These are phyloP conservation scores for Ceratina calcarata DNA, from an alignment of 1,140 invertebrate genomes.

Conservation along the genomic window DNA sequence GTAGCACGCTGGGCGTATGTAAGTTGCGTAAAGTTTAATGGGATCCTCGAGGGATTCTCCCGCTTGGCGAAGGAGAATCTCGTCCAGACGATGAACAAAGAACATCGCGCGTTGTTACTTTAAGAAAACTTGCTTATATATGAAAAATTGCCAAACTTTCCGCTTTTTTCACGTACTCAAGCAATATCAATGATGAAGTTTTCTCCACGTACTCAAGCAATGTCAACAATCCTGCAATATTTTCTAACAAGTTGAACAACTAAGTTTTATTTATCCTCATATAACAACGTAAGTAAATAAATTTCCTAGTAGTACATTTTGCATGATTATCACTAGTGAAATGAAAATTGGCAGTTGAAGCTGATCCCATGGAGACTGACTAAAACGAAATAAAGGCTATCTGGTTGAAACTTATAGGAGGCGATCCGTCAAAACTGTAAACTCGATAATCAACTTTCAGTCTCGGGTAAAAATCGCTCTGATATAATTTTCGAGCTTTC, in stretches of 20 bases:
- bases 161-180: no score
- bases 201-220: no score
- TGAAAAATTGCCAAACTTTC: no score
- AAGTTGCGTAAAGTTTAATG: constrained; percentile 10
- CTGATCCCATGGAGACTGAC: constrained; percentile 17
- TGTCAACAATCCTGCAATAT: no score
- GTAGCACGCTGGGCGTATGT: background rate
- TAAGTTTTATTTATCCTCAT: no score
- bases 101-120: constrained; percentile 27
- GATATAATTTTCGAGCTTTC: background rate
- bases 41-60: background rate
- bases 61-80: background rate
- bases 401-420: constrained; percentile 20
- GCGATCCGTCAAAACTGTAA: constrained; percentile 40
- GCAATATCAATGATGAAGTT: no score
- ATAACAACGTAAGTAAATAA: no score
- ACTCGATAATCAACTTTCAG: constrained; percentile 16
- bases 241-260: no score
- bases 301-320: no score
- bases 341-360: constrained; percentile 40
- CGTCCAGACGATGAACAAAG: background rate
- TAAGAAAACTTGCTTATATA: constrained; percentile 1
- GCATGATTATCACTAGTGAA: background rate
- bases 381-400: constrained; percentile 10
- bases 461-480: constrained; percentile 1